Base-by-base conservation (phyloP, 1,140 invertebrate species). In the Diabrotica undecimpunctata region DNA sequence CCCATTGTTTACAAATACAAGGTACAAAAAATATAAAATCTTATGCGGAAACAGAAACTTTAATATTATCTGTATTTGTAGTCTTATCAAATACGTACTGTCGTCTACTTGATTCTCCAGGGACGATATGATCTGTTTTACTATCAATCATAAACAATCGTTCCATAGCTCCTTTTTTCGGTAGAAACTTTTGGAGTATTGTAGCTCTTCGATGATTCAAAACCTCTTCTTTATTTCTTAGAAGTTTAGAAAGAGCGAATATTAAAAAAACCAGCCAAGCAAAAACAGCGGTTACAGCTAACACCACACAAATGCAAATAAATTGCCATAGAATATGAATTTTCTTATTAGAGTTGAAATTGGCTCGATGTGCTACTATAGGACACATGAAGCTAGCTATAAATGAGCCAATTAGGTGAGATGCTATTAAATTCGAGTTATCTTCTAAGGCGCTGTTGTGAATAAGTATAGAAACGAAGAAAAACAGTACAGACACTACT, bases 361-460 rank as follows among this genome's bases (percentile, higher is more conserved):
- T 66, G 25, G 64, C 65, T 35, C 46, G 46, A 9, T 46, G 54
- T 3, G 59, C 66, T 0, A 66, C 55, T 8, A 70, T n/a, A 4
- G 66, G 53, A 39, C 66, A 66, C 35, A 65, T 37, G 9, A 68
- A 46, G 10, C 41, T 14, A 12, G 67, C 68, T 37, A 70, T 59
- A 12, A 64, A 46, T 36, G 69, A 70, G 61, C 67, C 65, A 10
- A 73, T 25, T n/a, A 74, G 53, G 66, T 73, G 70, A 50, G 70
- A 69, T 7, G 70, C n/a, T 9, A 69, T 54, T 35, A 75, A 56
- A 54, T 72, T 70, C 52, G 68, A 73, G 64, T 71, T 69, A 66
- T 75, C 72, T 61, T 75, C 72, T 12, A 74, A 35, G 11, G 70
- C 64, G 9, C 67, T 69, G 36, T 66, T 68, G 53, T 70, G 68